Conservation (phyloP, 2,888 invertebrate genomes). For the Metellina segmentata region DNA sequence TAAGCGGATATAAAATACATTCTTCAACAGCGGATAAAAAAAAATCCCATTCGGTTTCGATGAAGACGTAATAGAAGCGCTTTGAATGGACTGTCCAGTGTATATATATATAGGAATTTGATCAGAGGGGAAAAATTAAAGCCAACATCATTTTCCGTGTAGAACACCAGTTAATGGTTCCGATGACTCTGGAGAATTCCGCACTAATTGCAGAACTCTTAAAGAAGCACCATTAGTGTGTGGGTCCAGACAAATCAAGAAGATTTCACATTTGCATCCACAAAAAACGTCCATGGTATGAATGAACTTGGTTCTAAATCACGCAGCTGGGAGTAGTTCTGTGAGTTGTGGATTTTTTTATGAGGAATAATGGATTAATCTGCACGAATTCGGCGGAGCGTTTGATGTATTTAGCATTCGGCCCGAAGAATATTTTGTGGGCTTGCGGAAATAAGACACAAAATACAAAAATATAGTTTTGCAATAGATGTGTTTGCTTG, state of each 20-base stretch:
- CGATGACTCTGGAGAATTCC: background rate
- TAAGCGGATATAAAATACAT: background rate
- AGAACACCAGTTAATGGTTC: background rate
- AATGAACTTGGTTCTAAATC: background rate
- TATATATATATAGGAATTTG: slow-evolving; percentile 1
- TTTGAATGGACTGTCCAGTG: background rate
- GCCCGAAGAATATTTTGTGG: background rate
- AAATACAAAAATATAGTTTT: too few species aligned
- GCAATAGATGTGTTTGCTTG: too few species aligned
- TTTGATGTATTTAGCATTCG: background rate
- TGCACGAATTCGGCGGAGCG: background rate
- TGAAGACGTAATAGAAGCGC: background rate
- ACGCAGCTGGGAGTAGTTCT: background rate
- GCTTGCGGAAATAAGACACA: background rate
- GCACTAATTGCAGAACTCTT: background rate
- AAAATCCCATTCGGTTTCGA: background rate
- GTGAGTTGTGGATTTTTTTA: background rate
- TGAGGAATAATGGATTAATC: background rate
- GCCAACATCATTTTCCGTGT: background rate
- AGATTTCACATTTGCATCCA: background rate
- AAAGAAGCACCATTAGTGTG: background rate
- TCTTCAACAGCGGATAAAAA: background rate
- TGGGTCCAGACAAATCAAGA: background rate
- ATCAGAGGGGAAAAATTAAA: background rate
- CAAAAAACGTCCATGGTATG: background rate